These are phyloP conservation scores for Microctonus hyperodae DNA, from an alignment of 2,888 invertebrate genomes.

Conservation along the genomic window DNA sequence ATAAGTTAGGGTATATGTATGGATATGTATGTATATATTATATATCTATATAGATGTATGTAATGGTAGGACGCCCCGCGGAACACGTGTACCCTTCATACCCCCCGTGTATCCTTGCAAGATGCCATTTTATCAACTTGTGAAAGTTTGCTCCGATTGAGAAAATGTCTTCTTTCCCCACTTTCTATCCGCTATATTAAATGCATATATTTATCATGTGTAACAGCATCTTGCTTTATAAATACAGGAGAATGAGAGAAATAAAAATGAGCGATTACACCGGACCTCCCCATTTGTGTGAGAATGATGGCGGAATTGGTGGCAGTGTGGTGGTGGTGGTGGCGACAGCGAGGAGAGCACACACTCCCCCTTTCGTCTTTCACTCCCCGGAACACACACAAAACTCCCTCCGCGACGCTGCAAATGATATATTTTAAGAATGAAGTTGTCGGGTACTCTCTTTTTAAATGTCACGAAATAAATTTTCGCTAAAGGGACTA, in stretches of 20 bases:
- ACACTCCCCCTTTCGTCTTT: conserved; percentile 3
- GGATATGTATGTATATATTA: background rate
- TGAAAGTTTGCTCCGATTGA: background rate
- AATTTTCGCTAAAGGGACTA: no score
- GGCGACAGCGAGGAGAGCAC: background rate
- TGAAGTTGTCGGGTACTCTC: conserved; percentile 6
- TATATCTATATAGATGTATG: no score
- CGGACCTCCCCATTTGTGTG: conserved; percentile 19
- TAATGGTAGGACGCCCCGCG: conserved; percentile 20
- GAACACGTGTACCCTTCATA: conserved; percentile 33
- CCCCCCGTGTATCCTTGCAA: conserved; percentile 37
- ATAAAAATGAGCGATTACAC: background rate
- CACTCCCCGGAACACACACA: conserved; percentile 13
- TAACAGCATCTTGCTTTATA: background rate
- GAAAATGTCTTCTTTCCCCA: background rate
- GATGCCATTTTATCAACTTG: conserved; percentile 47
- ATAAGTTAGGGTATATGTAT: background rate
- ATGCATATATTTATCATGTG: background rate
- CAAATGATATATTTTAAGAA: conserved; percentile 33
- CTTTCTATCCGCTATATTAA: background rate
- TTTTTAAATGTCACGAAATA: conserved; percentile 34
- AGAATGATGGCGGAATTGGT: conserved; percentile 14
- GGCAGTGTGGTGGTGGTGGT: conserved; percentile 3
- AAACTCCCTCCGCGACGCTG: conserved; percentile 18
- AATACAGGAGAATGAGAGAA: background rate